These are phyloP conservation scores for Scolanthus callimorphus DNA, from an alignment of 92 coral and sea anemone species.

Conservation along the genomic window DNA sequence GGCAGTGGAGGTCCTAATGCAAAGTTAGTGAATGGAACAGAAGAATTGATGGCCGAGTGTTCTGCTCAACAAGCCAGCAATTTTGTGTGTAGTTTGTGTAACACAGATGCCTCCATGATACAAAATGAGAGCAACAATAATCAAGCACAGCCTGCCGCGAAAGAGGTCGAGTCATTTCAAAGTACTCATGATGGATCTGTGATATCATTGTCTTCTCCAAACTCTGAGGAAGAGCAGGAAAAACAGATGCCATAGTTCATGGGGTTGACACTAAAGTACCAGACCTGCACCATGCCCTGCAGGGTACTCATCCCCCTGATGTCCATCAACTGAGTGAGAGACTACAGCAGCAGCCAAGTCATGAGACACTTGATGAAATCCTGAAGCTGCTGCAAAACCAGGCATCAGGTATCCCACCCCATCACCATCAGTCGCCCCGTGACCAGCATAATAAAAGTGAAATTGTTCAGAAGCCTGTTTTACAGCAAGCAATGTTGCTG, in stretches of 20 bases:
- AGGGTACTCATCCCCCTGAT: slow-evolving; percentile 13
- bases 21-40: no score
- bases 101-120: neutral
- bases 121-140: neutral
- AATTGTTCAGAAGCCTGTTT: neutral
- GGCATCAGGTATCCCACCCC: neutral
- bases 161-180: neutral
- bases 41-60: no score
- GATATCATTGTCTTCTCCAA: slow-evolving; percentile 2
- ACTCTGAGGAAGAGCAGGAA: slow-evolving; percentile 4
- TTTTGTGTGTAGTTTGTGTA: slow-evolving; percentile 5
- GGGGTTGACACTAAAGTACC: neutral
- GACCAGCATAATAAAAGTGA: no score
- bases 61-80: no score
- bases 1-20: no score
- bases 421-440: no score
- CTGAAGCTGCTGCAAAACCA: slow-evolving; percentile 51
- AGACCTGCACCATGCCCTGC: neutral
- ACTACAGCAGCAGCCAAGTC: slow-evolving; percentile 41
- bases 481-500: slow-evolving; percentile 3
- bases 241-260: neutral
- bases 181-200: slow-evolving; percentile 6
- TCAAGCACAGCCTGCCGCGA: neutral
- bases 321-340: slow-evolving; percentile 45
- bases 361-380: slow-evolving; percentile 73